Evolutionary conservation across 2,113 vertebrate species (phyloP).

Genomic region (Mesocricetus auratus): DNA sequence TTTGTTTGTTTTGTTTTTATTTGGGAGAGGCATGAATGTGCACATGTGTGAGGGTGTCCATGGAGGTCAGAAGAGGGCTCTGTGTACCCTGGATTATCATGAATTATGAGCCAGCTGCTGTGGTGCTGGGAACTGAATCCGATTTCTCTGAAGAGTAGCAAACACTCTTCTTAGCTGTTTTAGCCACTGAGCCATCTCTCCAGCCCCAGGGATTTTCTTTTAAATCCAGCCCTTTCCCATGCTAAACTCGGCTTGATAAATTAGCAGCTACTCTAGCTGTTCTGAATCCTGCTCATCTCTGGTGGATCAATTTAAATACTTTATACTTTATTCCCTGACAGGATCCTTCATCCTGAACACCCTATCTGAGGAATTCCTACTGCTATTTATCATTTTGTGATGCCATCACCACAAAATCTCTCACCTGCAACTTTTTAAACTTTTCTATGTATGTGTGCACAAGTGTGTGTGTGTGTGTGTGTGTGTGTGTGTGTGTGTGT

Average conservation of each 20-base stretch:
- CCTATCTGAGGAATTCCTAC: neutral
- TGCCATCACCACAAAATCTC: neutral
- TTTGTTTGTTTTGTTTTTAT: neutral
- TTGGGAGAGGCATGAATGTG: neutral
- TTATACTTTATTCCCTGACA: neutral
- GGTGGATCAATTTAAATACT: neutral
- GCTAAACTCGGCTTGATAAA: neutral
- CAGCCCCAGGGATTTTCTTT: neutral
- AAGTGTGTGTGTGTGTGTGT: neutral
- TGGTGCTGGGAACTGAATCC: neutral
- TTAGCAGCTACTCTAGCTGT: neutral
- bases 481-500: neutral
- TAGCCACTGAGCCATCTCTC: neutral
- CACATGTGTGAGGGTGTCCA: neutral
- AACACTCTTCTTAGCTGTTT: neutral
- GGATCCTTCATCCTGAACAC: neutral
- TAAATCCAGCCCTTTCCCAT: constrained; percentile 34
- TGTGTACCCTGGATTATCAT: neutral
- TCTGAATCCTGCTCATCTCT: neutral
- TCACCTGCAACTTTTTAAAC: neutral
- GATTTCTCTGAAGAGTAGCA: neutral
- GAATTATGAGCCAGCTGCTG: neutral
- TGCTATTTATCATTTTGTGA: neutral
- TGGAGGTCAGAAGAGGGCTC: neutral
- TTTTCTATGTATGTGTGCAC: neutral